Conservation (phyloP, 2,888 invertebrate genomes). For the Lucinisca nassula region DNA sequence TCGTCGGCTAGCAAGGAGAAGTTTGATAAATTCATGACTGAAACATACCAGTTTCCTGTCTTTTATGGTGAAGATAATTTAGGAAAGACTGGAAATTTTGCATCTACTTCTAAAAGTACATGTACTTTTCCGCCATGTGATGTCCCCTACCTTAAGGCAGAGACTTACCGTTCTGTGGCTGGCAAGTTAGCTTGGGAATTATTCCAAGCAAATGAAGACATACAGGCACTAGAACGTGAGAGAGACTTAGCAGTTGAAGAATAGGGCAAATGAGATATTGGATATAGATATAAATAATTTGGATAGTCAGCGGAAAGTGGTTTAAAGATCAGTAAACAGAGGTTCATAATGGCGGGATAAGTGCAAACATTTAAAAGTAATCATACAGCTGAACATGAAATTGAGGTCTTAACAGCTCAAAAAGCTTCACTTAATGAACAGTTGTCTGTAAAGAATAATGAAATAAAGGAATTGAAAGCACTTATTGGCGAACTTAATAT, state of each 20-base stretch:
- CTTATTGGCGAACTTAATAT: background rate
- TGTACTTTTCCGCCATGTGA: background rate
- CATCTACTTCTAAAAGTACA: no score
- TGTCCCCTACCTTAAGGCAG: background rate
- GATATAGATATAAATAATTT: background rate
- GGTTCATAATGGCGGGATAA: slow-evolving; percentile 27
- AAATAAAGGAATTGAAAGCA: background rate
- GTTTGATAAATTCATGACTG: no score
- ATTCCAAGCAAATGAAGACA: background rate
- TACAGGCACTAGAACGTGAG: background rate
- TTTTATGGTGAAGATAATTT: no score
- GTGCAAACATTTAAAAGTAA: background rate
- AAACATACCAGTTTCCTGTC: no score
- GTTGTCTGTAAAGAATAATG: background rate
- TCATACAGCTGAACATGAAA: background rate
- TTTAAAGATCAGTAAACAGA: slow-evolving; percentile 18
- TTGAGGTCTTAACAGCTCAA: background rate
- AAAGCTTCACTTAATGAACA: background rate
- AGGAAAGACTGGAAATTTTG: no score
- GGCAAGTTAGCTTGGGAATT: background rate
- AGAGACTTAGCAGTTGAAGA: slow-evolving; percentile 14
- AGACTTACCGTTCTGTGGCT: background rate
- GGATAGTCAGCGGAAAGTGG: background rate
- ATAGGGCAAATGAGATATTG: background rate
- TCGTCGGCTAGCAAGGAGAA: no score